These are phyloP conservation scores for Tipula vernalis DNA, from an alignment of 2,888 invertebrate genomes.

Conservation along the genomic window DNA sequence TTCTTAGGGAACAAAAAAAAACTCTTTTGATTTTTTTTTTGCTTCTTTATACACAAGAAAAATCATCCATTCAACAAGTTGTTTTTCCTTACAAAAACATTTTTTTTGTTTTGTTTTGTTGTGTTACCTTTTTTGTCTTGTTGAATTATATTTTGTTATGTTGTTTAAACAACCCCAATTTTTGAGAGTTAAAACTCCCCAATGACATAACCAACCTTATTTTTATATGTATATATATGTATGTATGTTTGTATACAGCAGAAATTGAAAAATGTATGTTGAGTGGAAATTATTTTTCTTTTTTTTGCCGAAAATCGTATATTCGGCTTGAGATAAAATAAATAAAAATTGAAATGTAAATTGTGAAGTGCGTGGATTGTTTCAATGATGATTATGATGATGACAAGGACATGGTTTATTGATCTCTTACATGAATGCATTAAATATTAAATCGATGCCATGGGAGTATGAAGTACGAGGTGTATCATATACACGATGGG, in stretches of 20 bases:
- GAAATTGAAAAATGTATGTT: background rate
- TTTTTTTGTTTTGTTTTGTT: background rate
- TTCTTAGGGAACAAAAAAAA: background rate
- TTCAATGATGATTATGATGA: background rate
- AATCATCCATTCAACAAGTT: conserved; percentile 4
- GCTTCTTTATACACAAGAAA: background rate
- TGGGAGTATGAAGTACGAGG: background rate
- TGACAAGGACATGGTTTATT: conserved; percentile 4
- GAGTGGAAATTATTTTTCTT: background rate
- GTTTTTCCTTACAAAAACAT: background rate
- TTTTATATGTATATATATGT: too few relatives aligned
- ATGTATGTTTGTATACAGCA: background rate
- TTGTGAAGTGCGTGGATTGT: background rate
- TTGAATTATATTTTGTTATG: background rate
- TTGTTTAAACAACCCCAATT: background rate
- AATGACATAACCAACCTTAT: background rate
- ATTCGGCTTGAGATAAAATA: background rate
- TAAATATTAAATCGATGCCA: background rate
- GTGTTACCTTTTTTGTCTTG: background rate
- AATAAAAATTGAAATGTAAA: background rate
- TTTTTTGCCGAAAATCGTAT: background rate
- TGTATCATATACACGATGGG: background rate
- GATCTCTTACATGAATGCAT: background rate
- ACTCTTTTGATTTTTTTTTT: background rate
- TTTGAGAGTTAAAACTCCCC: background rate